A percentile compares a stretch with the other conserved stretches of the same genome.
Evolutionary conservation across 1,140 invertebrate genomes (phyloP).

Genomic region (Bombus confusus): DNA sequence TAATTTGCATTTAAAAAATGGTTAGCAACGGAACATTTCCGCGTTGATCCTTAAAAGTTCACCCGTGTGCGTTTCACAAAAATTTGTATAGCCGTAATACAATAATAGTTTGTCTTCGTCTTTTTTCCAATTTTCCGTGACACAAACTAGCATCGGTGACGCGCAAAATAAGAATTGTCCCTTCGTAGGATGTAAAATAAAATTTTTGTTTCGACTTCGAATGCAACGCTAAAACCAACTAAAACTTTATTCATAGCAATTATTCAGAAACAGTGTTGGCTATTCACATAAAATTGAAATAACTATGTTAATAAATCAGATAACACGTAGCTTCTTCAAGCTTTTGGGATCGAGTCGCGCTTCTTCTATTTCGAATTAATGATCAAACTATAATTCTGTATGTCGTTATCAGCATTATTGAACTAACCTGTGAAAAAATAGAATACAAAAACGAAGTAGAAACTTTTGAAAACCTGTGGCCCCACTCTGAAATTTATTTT

Average conservation of each 20-base stretch:
- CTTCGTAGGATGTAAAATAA: neutral
- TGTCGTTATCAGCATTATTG: neutral
- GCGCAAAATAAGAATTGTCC: neutral
- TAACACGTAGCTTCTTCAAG: neutral
- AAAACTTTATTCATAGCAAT: neutral
- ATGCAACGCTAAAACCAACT: neutral
- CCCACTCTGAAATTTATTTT: neutral
- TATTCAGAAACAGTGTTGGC: neutral
- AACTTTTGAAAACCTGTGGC: neutral
- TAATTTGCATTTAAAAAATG: neutral
- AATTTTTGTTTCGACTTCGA: neutral
- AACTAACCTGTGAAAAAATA: conserved; percentile 9
- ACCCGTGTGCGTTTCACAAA: neutral
- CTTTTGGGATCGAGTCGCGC: no score
- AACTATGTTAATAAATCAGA: neutral
- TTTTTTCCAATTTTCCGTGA: neutral
- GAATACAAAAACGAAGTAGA: neutral
- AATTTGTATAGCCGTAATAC: conserved; percentile 4
- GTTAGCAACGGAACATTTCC: neutral
- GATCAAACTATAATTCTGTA: no score
- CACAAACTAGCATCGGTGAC: neutral
- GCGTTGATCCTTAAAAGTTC: neutral
- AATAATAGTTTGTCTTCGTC: neutral
- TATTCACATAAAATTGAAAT: neutral
- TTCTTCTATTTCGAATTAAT: no score